These are phyloP conservation scores for Pammene aurita DNA, from an alignment of 2,888 invertebrate species.

Conservation along the genomic window DNA sequence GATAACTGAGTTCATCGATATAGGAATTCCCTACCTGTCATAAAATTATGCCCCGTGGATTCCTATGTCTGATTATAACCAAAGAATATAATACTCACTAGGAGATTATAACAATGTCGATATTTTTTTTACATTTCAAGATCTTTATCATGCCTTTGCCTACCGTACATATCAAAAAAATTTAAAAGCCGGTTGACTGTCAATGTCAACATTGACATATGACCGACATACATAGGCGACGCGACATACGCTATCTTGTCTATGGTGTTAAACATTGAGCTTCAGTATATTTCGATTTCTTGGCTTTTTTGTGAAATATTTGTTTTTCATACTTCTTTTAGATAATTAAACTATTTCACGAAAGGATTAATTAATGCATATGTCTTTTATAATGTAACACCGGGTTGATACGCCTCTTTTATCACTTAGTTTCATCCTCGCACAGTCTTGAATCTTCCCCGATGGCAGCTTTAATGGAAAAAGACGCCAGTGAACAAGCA, in stretches of 20 bases:
- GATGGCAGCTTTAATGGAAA: background rate
- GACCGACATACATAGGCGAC: no score
- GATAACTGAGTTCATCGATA: no score
- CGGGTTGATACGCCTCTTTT: background rate
- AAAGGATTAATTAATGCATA: background rate
- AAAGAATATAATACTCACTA: no score
- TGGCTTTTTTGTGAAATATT: background rate
- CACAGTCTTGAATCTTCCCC: background rate
- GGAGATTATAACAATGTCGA: background rate
- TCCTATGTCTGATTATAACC: no score
- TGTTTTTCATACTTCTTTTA: no score
- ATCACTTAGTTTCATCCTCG: background rate
- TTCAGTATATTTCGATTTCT: background rate
- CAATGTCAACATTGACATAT: background rate
- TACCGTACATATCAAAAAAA: no score
- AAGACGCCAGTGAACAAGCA: background rate
- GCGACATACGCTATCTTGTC: conserved; percentile 4
- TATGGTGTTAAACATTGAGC: background rate
- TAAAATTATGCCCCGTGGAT: no score
- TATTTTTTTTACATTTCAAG: no score
- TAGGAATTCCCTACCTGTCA: no score
- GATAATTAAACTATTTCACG: background rate
- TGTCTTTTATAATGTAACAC: background rate
- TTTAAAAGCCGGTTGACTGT: background rate
- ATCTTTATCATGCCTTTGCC: no score